These are phyloP conservation scores for Gastrophysa polygoni DNA, from an alignment of 2,888 invertebrate genomes.

Conservation along the genomic window DNA sequence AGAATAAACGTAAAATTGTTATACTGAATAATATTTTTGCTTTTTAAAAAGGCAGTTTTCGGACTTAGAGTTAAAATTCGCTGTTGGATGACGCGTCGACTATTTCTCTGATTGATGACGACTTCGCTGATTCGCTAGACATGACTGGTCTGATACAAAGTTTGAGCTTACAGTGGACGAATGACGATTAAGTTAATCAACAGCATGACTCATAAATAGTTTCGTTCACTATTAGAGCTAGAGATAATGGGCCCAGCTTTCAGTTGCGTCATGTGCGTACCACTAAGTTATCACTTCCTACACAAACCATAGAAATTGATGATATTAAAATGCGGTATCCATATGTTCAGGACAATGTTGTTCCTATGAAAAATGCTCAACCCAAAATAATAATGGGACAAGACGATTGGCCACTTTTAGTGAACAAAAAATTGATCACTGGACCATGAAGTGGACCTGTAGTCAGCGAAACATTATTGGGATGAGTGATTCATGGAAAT, in stretches of 20 bases:
- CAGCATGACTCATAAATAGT: not conserved
- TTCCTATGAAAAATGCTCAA: slow-evolving; percentile 15
- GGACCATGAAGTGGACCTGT: slow-evolving; percentile 13
- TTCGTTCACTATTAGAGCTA: not conserved
- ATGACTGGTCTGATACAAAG: not conserved
- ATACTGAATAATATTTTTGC: too few species aligned
- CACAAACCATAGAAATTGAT: not conserved
- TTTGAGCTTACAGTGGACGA: not conserved
- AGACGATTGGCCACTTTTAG: slow-evolving; percentile 21
- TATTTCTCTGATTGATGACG: not conserved
- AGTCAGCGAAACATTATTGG: slow-evolving; percentile 11
- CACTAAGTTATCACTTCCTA: not conserved
- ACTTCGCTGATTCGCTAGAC: not conserved
- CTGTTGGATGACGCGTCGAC: not conserved
- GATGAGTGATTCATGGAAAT: slow-evolving; percentile 14
- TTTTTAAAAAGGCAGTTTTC: too few species aligned
- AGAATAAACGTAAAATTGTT: too few species aligned
- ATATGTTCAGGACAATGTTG: slow-evolving; percentile 10
- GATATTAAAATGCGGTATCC: slow-evolving; percentile 6
- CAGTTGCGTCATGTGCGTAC: not conserved
- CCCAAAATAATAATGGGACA: slow-evolving; percentile 14
- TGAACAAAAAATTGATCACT: slow-evolving; percentile 10
- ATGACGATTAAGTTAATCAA: not conserved
- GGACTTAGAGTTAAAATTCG: too few species aligned
- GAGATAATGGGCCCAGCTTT: not conserved